Percentiles rank a stretch among this genome's conserved stretches.
phyloP scores from a whole-genome alignment of 53 echinoderm and acorn worm genomes.

The Crossaster papposus region DNA sequence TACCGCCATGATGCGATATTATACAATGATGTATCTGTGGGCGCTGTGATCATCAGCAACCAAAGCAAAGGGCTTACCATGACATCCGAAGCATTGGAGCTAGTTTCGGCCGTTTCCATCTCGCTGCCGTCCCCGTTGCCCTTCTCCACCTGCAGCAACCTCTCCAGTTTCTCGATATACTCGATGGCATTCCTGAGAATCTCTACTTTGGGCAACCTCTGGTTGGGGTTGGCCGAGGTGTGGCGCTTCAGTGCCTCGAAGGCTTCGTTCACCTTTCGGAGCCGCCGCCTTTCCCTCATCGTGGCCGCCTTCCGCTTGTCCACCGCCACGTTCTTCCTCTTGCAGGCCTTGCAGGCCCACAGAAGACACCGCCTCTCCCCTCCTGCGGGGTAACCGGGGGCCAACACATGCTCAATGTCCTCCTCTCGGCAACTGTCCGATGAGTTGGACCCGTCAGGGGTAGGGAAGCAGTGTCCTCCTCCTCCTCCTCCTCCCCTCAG shows the following conservation, averaged over 20 bases:
- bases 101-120: slow-evolving; percentile 94
- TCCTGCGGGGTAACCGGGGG: slow-evolving; percentile 95
- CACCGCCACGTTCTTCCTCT: slow-evolving; percentile 94
- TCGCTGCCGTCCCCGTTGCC: slow-evolving; percentile 84
- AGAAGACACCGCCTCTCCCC: slow-evolving; percentile 94
- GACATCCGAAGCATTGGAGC: slow-evolving; percentile 97
- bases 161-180: slow-evolving; percentile 95
- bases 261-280: slow-evolving; percentile 97
- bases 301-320: slow-evolving; percentile 99
- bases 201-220: slow-evolving; percentile 94
- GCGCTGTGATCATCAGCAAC: not conserved
- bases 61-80: slow-evolving; percentile 77
- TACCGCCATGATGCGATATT: not conserved
- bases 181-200: slow-evolving; percentile 98
- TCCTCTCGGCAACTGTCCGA: slow-evolving; percentile 87
- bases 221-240: slow-evolving; percentile 92
- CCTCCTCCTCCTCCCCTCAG: slow-evolving; percentile 72
- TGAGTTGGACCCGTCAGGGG: slow-evolving; percentile 71
- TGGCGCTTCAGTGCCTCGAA: slow-evolving; percentile 97
- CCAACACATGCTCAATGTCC: slow-evolving; percentile 95
- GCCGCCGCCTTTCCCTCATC: slow-evolving; percentile 86
- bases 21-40: not conserved
- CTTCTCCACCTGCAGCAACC: slow-evolving; percentile 95
- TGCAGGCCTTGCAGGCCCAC: slow-evolving; percentile 99
- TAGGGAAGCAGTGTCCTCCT: slow-evolving; percentile 85